Conservation (phyloP, 1,140 invertebrate species). For the Globodera ellingtonae region DNA sequence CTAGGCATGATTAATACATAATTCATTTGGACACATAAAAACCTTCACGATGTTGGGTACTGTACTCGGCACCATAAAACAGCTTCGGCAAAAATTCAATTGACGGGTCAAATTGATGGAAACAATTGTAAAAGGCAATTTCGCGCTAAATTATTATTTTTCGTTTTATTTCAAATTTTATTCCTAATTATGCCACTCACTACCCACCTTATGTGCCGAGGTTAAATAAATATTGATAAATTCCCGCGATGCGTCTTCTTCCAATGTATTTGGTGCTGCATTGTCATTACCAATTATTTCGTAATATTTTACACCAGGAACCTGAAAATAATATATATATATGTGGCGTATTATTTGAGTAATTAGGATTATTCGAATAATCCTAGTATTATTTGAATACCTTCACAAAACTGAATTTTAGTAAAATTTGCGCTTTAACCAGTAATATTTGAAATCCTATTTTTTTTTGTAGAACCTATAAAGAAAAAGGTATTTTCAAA, state of each 20-base stretch:
- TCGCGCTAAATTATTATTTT: neutral
- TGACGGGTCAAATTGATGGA: neutral
- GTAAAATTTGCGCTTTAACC: too few species aligned
- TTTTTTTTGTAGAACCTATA: too few species aligned
- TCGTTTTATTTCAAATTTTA: too few species aligned
- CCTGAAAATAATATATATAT: neutral
- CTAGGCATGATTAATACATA: too few species aligned
- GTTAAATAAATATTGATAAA: neutral
- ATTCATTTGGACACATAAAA: too few species aligned
- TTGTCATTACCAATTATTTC: neutral
- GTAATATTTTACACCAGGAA: neutral
- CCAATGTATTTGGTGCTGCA: neutral
- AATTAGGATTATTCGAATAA: too few species aligned
- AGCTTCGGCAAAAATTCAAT: neutral
- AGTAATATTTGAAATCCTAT: too few species aligned
- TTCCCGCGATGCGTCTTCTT: neutral
- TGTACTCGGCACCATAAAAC: neutral
- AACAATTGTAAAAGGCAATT: conserved; percentile 1
- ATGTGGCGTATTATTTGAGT: too few species aligned
- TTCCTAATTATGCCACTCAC: too few species aligned
- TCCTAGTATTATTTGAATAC: too few species aligned
- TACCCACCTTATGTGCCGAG: neutral
- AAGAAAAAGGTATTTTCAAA: too few species aligned
- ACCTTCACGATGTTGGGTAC: neutral
- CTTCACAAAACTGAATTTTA: too few species aligned